Conservation (phyloP, 2,797 vertebrate species). For the Gymnoscopelus microlampas region DNA sequence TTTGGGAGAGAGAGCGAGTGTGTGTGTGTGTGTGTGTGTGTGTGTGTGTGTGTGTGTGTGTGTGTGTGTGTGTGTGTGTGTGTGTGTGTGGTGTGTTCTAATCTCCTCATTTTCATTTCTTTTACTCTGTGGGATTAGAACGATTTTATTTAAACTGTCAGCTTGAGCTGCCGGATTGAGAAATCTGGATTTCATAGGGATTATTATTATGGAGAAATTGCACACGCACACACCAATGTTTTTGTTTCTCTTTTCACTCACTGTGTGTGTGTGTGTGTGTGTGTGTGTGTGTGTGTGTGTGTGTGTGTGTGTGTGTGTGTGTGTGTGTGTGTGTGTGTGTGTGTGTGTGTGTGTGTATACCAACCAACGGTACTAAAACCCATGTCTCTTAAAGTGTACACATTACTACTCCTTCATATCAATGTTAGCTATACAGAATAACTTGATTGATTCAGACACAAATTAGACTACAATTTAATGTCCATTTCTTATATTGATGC, state of each 20-base stretch:
- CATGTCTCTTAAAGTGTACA: no score
- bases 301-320: neutral
- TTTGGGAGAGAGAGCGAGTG: neutral
- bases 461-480: no score
- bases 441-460: no score
- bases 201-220: constrained; percentile 84
- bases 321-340: no score
- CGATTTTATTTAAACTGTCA: constrained; percentile 99
- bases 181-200: constrained; percentile 97
- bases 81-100: constrained; percentile 74
- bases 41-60: neutral
- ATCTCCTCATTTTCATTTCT: constrained; percentile 99
- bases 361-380: no score
- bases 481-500: no score
- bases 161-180: constrained; percentile 97
- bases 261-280: constrained; percentile 7
- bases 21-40: constrained; percentile 1
- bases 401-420: no score
- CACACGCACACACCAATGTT: constrained; percentile 32
- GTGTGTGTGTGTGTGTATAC: no score
- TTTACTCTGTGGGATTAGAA: constrained; percentile 96
- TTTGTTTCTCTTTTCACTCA: constrained; percentile 62
- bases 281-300: constrained; percentile 4
- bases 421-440: no score
- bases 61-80: neutral